Evolutionary conservation across 1,140 invertebrate species (phyloP).

Genomic region (Drosophila carrolli): DNA sequence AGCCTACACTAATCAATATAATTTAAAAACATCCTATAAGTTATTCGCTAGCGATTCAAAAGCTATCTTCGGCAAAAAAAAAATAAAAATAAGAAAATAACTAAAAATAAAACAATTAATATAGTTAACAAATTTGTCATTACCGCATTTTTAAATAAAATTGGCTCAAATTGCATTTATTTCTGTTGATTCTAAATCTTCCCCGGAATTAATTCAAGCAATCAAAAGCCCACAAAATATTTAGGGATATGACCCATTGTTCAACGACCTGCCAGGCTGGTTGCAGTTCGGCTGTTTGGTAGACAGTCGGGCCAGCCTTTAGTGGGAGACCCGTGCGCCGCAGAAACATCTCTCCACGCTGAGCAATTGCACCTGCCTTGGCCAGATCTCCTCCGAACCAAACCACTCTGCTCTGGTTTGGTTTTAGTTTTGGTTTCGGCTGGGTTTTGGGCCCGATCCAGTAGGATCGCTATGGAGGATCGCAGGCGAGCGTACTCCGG

Average conservation of each 20-base stretch:
- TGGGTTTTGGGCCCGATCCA: conserved; percentile 43
- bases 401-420: conserved; percentile 51
- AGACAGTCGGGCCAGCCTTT: conserved; percentile 52
- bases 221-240: not conserved
- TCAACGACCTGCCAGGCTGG: conserved; percentile 39
- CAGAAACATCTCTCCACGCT: conserved; percentile 44
- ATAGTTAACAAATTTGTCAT: no score
- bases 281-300: conserved; percentile 39
- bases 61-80: no score
- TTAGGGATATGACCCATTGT: conserved; percentile 36
- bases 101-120: no score
- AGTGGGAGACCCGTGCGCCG: conserved; percentile 66
- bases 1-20: no score
- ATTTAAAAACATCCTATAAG: no score
- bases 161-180: no score
- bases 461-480: conserved; percentile 33
- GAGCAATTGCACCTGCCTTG: conserved; percentile 73
- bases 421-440: conserved; percentile 15
- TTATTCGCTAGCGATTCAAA: no score
- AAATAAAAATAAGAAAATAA: no score
- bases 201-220: no score
- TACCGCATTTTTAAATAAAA: no score
- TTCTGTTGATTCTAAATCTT: no score
- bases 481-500: conserved; percentile 47
- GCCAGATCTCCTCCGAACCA: conserved; percentile 43